Conservation (phyloP, 2,113 vertebrate species). For the Hydrochoerus hydrochaeris region DNA sequence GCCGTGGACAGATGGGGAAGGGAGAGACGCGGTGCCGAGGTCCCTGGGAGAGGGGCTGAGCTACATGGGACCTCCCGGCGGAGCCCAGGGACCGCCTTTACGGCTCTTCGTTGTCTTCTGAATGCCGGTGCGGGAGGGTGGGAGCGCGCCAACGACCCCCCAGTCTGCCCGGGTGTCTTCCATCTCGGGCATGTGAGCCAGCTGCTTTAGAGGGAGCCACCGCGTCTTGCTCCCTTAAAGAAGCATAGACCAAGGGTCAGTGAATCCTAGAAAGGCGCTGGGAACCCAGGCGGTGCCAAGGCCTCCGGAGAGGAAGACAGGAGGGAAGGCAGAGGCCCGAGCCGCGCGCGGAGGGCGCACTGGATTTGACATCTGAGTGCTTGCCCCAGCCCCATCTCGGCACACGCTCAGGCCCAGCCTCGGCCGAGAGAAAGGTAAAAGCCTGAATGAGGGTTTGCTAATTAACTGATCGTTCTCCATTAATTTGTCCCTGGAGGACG, state of each 20-base stretch:
- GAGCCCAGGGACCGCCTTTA: background rate
- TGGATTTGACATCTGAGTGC: conserved; percentile 51
- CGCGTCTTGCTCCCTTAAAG: background rate
- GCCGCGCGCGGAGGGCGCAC: background rate
- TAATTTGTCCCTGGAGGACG: conserved; percentile 93
- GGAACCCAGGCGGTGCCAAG: background rate
- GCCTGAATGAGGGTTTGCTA: conserved; percentile 88
- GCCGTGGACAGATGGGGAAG: background rate
- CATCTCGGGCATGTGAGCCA: background rate
- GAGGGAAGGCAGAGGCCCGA: background rate
- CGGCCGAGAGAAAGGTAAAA: conserved; percentile 81
- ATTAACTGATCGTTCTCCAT: conserved; percentile 94
- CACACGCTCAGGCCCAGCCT: conserved; percentile 28
- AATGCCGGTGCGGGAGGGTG: background rate
- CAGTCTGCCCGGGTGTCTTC: background rate
- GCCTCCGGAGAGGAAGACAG: background rate
- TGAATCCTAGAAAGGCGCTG: background rate
- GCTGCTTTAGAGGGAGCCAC: background rate
- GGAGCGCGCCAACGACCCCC: background rate
- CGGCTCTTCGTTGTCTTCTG: background rate
- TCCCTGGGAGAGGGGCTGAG: background rate
- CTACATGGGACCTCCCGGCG: background rate
- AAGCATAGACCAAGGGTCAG: background rate
- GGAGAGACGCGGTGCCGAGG: background rate
- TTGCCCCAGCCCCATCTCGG: background rate